These are phyloP conservation scores for Semicossyphus pulcher DNA, from an alignment of 2,113 vertebrate genomes.

Conservation along the genomic window DNA sequence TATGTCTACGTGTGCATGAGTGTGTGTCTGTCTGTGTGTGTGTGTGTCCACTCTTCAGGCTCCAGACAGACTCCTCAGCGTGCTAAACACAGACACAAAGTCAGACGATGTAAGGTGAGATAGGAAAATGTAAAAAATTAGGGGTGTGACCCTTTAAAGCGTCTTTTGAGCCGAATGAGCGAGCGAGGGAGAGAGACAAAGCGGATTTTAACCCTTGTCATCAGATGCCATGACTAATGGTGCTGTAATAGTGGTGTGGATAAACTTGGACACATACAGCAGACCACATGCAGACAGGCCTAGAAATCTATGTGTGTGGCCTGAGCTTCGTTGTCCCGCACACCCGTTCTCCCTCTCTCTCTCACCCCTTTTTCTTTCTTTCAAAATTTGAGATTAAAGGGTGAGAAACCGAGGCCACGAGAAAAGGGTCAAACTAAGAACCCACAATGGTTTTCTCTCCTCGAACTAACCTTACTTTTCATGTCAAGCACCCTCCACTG, in stretches of 20 bases:
- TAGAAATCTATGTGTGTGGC: constrained; percentile 77
- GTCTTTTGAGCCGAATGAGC: constrained; percentile 19
- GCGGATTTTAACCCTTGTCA: constrained; percentile 48
- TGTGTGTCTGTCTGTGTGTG: constrained; percentile 26
- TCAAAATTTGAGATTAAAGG: constrained; percentile 44
- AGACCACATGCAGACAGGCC: constrained; percentile 69
- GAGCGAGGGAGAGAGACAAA: constrained; percentile 9
- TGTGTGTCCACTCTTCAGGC: constrained; percentile 55
- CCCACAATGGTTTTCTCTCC: constrained; percentile 32
- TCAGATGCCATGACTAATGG: constrained; percentile 66
- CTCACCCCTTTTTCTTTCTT: constrained; percentile 19
- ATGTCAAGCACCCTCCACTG: constrained; percentile 12
- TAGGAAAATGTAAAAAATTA: constrained; percentile 35
- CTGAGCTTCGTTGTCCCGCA: constrained; percentile 11
- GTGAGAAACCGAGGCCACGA: constrained; percentile 8
- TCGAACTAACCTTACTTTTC: constrained; percentile 16
- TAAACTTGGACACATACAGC: constrained; percentile 68
- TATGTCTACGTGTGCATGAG: constrained; percentile 27
- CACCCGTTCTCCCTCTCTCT: constrained; percentile 1
- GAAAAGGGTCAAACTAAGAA: constrained; percentile 44
- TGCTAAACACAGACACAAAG: constrained; percentile 50
- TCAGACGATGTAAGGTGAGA: constrained; percentile 60
- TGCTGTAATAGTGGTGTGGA: constrained; percentile 62
- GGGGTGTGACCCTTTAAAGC: constrained; percentile 35
- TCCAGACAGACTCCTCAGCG: constrained; percentile 63